phyloP scores from a whole-genome alignment of 2,113 vertebrate genomes.

The Lota lota region DNA sequence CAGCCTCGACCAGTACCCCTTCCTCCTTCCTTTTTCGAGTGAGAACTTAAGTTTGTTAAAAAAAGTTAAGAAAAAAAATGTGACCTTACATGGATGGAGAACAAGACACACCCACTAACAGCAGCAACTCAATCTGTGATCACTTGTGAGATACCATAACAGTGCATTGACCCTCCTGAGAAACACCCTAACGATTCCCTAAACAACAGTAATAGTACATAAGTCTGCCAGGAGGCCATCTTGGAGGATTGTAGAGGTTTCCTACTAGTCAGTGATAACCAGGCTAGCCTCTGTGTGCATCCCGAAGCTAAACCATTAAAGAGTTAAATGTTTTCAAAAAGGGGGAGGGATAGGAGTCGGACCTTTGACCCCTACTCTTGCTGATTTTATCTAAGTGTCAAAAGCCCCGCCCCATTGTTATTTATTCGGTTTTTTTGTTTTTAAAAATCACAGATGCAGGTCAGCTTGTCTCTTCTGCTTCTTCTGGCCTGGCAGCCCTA shows the following conservation, averaged over 20 bases:
- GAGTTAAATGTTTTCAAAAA: constrained; percentile 24
- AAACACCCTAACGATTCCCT: constrained; percentile 64
- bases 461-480: constrained; percentile 48
- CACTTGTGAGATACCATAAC: constrained; percentile 78
- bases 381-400: constrained; percentile 10
- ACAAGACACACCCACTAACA: constrained; percentile 73
- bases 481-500: constrained; percentile 32
- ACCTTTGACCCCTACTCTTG: too few relatives aligned
- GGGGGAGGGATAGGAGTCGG: constrained; percentile 12
- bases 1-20: constrained; percentile 78
- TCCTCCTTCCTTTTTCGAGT: constrained; percentile 17
- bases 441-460: constrained; percentile 58
- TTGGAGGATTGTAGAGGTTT: constrained; percentile 41
- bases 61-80: constrained; percentile 35
- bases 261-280: constrained; percentile 44
- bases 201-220: constrained; percentile 76
- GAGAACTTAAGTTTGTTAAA: constrained; percentile 24
- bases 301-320: constrained; percentile 46
- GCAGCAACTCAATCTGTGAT: constrained; percentile 90
- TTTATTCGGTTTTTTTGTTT: constrained; percentile 6
- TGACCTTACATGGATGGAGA: constrained; percentile 57
- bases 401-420: constrained; percentile 32
- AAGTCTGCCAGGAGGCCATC: constrained; percentile 65
- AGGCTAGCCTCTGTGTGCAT: constrained; percentile 36
- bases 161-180: constrained; percentile 94